Evolutionary conservation across 2,113 vertebrate genomes (phyloP).

Genomic region (Anser cygnoides): DNA sequence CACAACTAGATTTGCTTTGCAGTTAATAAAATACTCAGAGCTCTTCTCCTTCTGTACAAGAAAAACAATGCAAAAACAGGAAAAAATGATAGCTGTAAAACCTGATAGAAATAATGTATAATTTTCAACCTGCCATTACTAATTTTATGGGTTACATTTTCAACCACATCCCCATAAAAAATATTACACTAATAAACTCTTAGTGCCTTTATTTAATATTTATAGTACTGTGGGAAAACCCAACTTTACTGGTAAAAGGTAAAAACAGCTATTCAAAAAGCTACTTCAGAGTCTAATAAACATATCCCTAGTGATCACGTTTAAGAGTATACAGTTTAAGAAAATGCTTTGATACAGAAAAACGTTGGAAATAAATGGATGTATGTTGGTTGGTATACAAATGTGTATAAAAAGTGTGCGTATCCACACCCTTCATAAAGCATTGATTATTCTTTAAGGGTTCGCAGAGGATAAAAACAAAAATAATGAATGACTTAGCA

Average conservation of each 20-base stretch:
- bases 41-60: not conserved
- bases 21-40: not conserved
- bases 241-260: constrained; percentile 1
- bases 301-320: not conserved
- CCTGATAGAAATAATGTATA: constrained; percentile 10
- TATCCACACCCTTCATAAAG: not conserved
- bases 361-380: not conserved
- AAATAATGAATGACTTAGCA: not conserved
- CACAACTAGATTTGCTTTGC: not conserved
- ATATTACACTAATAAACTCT: constrained; percentile 35
- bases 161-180: not conserved
- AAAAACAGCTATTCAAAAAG: constrained; percentile 32
- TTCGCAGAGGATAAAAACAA: not conserved
- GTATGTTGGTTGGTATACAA: not conserved
- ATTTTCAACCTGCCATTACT: constrained; percentile 34
- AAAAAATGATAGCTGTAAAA: not conserved
- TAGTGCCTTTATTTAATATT: constrained; percentile 46
- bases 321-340: not conserved
- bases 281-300: constrained; percentile 20
- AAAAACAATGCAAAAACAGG: not conserved
- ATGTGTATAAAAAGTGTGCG: not conserved
- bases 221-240: not conserved
- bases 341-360: constrained; percentile 24
- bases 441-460: not conserved
- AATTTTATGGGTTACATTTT: constrained; percentile 37